Conservation (phyloP, 2,888 invertebrate species). For the Nephrotoma flavescens region DNA sequence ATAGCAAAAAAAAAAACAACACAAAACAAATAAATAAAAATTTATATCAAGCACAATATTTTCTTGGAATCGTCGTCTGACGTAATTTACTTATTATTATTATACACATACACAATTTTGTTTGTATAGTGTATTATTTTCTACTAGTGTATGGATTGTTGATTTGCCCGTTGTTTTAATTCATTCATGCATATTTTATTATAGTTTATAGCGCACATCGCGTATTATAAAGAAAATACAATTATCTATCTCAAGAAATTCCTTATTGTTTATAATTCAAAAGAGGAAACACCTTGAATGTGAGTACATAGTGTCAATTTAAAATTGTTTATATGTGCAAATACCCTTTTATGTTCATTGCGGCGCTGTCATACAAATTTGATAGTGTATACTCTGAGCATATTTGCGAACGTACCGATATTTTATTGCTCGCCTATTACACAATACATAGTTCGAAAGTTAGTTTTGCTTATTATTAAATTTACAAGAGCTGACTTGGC, state of each 20-base stretch:
- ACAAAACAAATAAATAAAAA: not conserved
- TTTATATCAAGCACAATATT: not conserved
- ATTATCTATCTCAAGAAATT: not conserved
- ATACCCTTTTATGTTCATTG: not conserved
- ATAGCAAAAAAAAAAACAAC: not conserved
- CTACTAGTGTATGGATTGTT: not conserved
- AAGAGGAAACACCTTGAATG: not conserved
- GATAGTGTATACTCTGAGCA: not conserved
- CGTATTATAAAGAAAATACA: not conserved
- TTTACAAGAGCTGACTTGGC: not conserved
- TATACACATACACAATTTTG: not conserved
- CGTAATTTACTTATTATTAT: not conserved
- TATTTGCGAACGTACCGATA: not conserved
- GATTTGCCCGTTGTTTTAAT: not conserved
- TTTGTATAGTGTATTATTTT: not conserved
- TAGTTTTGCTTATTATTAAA: not conserved
- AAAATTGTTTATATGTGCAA: not conserved
- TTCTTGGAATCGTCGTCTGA: not conserved
- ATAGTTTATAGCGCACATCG: not conserved
- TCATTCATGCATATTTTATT: not conserved
- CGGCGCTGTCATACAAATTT: not conserved
- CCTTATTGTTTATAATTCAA: not conserved
- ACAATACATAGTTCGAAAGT: not conserved
- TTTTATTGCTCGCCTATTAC: not conserved
- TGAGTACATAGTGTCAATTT: not conserved